A percentile compares a stretch with the other conserved stretches of the same genome.
These are phyloP conservation scores for Coluber constrictor DNA, from an alignment of 2,797 vertebrate species.

Conservation along the genomic window DNA sequence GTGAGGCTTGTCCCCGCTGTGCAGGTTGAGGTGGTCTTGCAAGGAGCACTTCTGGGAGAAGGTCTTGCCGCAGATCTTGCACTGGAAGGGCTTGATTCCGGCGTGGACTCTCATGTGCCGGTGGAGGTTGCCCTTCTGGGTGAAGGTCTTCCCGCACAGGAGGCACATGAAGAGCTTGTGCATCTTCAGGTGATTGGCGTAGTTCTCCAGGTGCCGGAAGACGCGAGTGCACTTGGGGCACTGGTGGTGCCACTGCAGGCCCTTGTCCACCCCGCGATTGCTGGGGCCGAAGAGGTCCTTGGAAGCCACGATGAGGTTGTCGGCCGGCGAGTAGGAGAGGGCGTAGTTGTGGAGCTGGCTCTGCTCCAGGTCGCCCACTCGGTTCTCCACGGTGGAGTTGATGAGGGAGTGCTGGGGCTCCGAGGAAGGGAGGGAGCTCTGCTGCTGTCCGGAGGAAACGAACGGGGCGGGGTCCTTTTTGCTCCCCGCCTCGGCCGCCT, in stretches of 20 bases:
- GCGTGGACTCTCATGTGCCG: slow-evolving; percentile 97
- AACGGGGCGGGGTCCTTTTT: slow-evolving; percentile 79
- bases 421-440: slow-evolving; percentile 84
- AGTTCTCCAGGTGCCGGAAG: slow-evolving; percentile 97
- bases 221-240: slow-evolving; percentile 95
- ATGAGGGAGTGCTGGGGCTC: slow-evolving; percentile 96
- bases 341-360: slow-evolving; percentile 81
- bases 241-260: slow-evolving; percentile 98
- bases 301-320: slow-evolving; percentile 77
- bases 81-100: slow-evolving; percentile 98
- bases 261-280: slow-evolving; percentile 87
- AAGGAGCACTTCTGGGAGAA: slow-evolving; percentile 98
- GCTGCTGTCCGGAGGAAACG: slow-evolving; percentile 78
- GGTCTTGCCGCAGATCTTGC: slow-evolving; percentile 98
- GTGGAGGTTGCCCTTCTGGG: slow-evolving; percentile 97
- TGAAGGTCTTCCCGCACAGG: slow-evolving; percentile 96
- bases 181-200: slow-evolving; percentile 98
- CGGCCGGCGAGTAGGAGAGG: slow-evolving; percentile 76
- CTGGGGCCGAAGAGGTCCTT: slow-evolving; percentile 79
- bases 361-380: slow-evolving; percentile 77
- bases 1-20: slow-evolving; percentile 97
- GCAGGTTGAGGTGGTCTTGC: slow-evolving; percentile 96
- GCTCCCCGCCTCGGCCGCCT: slow-evolving; percentile 76
- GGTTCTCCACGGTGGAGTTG: slow-evolving; percentile 96
- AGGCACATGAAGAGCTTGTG: slow-evolving; percentile 99